Evolutionary conservation across 2,888 invertebrate species (phyloP).

Genomic region (Cheilosia pagana): DNA sequence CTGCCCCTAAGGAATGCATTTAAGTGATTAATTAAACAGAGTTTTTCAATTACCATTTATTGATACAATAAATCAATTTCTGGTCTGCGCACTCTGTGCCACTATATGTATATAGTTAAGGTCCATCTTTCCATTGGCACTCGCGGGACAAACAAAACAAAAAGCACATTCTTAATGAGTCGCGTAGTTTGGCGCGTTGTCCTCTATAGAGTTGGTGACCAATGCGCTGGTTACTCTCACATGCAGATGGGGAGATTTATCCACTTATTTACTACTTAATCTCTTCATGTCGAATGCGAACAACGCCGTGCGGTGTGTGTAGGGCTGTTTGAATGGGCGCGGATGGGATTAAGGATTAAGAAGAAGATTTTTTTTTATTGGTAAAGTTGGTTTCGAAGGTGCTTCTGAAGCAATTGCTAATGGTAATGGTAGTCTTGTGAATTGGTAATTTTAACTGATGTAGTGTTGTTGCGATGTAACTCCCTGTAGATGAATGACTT

Average conservation of each 20-base stretch:
- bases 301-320: constrained; percentile 17
- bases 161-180: constrained; percentile 61
- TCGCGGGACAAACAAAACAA: constrained; percentile 42
- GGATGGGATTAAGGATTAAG: constrained; percentile 61
- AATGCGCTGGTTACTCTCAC: constrained; percentile 29
- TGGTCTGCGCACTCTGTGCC: constrained; percentile 70
- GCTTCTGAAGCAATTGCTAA: constrained; percentile 60
- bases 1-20: constrained; percentile 68
- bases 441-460: constrained; percentile 73
- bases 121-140: constrained; percentile 57
- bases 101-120: constrained; percentile 39
- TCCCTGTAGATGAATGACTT: constrained; percentile 79
- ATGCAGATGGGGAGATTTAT: constrained; percentile 70
- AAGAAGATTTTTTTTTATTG: constrained; percentile 31
- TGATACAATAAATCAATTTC: constrained; percentile 80
- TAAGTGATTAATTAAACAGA: constrained; percentile 80
- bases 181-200: constrained; percentile 48
- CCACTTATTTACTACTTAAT: constrained; percentile 72
- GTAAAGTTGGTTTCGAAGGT: constrained; percentile 3
- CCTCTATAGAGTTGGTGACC: constrained; percentile 44
- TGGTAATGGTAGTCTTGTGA: constrained; percentile 68
- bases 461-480: constrained; percentile 64
- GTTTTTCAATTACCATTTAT: constrained; percentile 80
- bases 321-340: constrained; percentile 23
- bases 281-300: constrained; percentile 59